Evolutionary conservation across 1,140 invertebrate genomes (phyloP).

Genomic region (Drosophila grimshawi): DNA sequence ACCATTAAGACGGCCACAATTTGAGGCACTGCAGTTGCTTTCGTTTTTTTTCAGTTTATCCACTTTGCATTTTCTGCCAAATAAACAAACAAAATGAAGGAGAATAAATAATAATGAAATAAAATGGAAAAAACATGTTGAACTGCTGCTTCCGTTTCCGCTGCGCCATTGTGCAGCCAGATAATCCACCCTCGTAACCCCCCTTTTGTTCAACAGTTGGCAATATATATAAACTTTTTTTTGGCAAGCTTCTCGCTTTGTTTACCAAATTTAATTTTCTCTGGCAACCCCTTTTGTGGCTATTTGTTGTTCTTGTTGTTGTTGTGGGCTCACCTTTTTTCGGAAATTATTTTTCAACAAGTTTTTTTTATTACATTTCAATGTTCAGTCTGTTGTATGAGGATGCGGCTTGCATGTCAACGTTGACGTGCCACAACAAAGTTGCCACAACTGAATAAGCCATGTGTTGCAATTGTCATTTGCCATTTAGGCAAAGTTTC

Average conservation of each 20-base stretch:
- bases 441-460: conserved; percentile 14
- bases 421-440: conserved; percentile 7
- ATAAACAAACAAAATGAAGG: conserved; percentile 42
- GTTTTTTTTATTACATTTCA: conserved; percentile 35
- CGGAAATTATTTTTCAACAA: conserved; percentile 47
- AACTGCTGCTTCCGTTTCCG: conserved; percentile 83
- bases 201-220: conserved; percentile 15
- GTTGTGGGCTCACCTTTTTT: conserved; percentile 2
- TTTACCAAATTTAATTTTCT: conserved; percentile 10
- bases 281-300: background rate
- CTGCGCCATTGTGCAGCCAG: conserved; percentile 80
- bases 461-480: conserved; percentile 28
- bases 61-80: conserved; percentile 37
- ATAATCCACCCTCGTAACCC: conserved; percentile 29
- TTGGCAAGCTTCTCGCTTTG: conserved; percentile 31
- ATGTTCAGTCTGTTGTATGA: conserved; percentile 35
- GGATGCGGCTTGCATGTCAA: conserved; percentile 36
- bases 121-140: conserved; percentile 44
- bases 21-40: conserved; percentile 44
- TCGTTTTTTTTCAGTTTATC: conserved; percentile 49
- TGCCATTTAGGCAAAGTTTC: conserved; percentile 13
- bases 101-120: conserved; percentile 37
- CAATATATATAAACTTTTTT: conserved; percentile 1
- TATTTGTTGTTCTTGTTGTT: conserved; percentile 14
- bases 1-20: conserved; percentile 49